Evolutionary conservation across 2,797 vertebrate genomes (phyloP).

Genomic region (Somateria mollissima): DNA sequence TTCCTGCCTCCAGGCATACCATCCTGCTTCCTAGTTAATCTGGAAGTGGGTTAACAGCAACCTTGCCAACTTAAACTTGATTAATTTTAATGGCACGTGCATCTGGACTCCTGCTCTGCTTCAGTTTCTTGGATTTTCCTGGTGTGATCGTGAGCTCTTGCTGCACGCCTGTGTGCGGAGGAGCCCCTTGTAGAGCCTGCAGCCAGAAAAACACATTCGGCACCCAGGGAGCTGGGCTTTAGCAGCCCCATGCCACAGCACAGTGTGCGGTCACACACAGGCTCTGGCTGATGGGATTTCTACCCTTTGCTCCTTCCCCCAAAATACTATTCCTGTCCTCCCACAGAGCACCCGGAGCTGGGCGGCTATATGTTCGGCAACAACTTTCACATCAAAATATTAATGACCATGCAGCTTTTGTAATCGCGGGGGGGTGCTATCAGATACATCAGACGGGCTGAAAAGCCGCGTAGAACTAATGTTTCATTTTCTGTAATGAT

Average conservation of each 20-base stretch:
- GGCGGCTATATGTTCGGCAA: background rate
- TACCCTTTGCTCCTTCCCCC: background rate
- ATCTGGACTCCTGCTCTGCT: fast-evolving
- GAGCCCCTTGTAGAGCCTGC: background rate
- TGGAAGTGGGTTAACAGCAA: background rate
- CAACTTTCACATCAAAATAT: background rate
- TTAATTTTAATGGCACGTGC: fast-evolving
- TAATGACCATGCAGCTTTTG: background rate
- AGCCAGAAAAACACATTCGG: fast-evolving
- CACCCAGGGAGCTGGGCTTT: background rate
- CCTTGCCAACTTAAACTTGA: background rate
- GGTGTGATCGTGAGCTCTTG: fast-evolving
- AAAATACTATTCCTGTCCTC: fast-evolving
- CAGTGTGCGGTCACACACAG: fast-evolving
- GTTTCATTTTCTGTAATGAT: slow-evolving; percentile 75
- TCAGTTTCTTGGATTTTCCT: fast-evolving
- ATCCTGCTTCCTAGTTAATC: background rate
- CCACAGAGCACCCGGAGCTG: background rate
- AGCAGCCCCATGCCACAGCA: fast-evolving
- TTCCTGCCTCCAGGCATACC: background rate
- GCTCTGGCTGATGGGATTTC: background rate
- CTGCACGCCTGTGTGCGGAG: fast-evolving
- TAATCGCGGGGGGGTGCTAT: background rate
- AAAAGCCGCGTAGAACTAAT: slow-evolving; percentile 67
- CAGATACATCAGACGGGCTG: background rate